Percentiles rank a stretch among this genome's conserved stretches.
Conservation (phyloP, 2,113 vertebrate species). For the Gnathonemus longibarbis region DNA sequence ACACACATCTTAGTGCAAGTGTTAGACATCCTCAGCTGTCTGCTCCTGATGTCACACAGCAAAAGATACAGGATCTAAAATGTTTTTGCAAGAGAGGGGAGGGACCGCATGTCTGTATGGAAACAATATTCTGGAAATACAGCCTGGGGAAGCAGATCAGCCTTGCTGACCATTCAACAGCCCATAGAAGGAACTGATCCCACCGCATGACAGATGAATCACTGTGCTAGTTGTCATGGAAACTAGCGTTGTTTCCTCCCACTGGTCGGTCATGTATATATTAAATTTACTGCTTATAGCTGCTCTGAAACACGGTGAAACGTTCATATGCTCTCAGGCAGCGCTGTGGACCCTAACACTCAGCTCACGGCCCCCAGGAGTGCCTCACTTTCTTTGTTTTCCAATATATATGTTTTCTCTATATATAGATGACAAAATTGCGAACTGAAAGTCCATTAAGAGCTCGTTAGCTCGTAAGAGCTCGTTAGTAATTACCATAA, state of each 20-base stretch:
- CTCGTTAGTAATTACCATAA: background rate
- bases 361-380: background rate
- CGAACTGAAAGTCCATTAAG: background rate
- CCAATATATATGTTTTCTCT: background rate
- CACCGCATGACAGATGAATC: background rate
- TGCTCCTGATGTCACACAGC: background rate
- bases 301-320: background rate
- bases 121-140: constrained; percentile 5
- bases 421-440: background rate
- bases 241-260: background rate
- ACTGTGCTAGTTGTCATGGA: background rate
- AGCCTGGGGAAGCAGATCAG: background rate
- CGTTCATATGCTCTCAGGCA: background rate
- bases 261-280: background rate
- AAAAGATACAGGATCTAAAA: background rate
- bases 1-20: background rate
- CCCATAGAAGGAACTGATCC: background rate
- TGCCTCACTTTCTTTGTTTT: background rate
- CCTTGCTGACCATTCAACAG: background rate
- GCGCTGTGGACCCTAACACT: background rate
- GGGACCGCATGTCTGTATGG: background rate
- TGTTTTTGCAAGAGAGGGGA: background rate
- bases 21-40: no score
- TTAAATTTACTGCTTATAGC: background rate
- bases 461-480: background rate